Conservation (phyloP, 1,140 invertebrate genomes). For the Euglossa dilemma region DNA sequence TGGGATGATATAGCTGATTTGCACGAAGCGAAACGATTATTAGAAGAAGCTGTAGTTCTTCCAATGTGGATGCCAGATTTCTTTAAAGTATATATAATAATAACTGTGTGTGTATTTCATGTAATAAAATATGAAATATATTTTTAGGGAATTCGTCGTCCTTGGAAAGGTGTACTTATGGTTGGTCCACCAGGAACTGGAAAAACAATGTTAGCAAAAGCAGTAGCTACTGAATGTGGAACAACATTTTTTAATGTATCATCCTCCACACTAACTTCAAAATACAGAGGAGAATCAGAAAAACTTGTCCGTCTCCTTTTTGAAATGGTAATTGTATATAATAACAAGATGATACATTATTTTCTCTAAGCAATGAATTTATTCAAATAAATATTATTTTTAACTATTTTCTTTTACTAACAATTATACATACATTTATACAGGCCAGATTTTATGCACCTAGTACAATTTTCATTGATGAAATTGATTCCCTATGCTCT, state of each 20-base stretch:
- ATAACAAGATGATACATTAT: not conserved
- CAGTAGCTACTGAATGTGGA: slow-evolving; percentile 99
- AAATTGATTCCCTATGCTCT: slow-evolving; percentile 99
- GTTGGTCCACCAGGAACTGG: slow-evolving; percentile 99
- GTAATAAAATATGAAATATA: slow-evolving; percentile 20
- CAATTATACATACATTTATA: slow-evolving; percentile 44
- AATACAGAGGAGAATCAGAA: slow-evolving; percentile 99
- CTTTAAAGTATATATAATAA: slow-evolving; percentile 90
- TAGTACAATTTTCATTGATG: slow-evolving; percentile 99
- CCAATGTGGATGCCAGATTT: slow-evolving; percentile 99
- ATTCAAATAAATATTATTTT: slow-evolving; percentile 2
- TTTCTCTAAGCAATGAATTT: not conserved
- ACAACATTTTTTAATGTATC: slow-evolving; percentile 99
- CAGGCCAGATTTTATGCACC: slow-evolving; percentile 99
- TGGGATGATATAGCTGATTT: slow-evolving; percentile 99
- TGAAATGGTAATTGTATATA: slow-evolving; percentile 93
- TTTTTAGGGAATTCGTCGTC: slow-evolving; percentile 92
- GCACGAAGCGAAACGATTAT: slow-evolving; percentile 94
- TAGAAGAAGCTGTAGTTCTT: slow-evolving; percentile 98
- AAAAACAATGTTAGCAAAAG: slow-evolving; percentile 99
- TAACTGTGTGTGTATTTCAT: not conserved
- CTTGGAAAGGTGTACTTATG: slow-evolving; percentile 98
- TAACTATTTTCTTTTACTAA: not conserved
- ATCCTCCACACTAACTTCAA: slow-evolving; percentile 97
- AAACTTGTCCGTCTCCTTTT: slow-evolving; percentile 98